Evolutionary conservation across 2,113 vertebrate species (phyloP), one percentile per base, ranked within the genome.

Genomic region (Embiotoca jacksoni): DNA sequence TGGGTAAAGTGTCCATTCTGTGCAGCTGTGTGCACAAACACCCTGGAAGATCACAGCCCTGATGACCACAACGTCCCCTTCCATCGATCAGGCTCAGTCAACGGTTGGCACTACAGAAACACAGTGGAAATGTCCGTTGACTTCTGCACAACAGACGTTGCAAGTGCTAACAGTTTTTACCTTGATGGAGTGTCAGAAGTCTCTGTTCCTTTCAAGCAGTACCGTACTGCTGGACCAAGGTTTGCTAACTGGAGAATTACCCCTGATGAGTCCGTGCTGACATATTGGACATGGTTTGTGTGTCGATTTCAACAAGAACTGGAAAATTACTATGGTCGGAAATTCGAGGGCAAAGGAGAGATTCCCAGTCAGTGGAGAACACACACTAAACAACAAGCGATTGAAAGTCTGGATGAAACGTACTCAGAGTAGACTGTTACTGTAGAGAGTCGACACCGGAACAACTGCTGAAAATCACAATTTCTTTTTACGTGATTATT

Each of bases 201-300:
- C 0, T 0, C 0, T 1, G 0, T 85, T n/a, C 79, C 74, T 0
- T 94, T 0, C 30, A 95, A 90, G 62, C 39, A 0, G 0, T 95
- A 96, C 15, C 50, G 32, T 4, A 0, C 30, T 0, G 94, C 90
- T 11, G 94, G 93, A 9, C 47, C 0, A 1, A 16, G 39, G 0
- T 88, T 10, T 65, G 89, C 63, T 16, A 70, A 0, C 0, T 95
- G 95, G 94, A 82, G 16, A 0, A 95, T 96, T 36, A 85, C 81
- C 1, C 14, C 94, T 2, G 94, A 95, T 50, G 0, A 41, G 6
- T 94, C 95, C 1, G 75, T 69, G 1, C 89, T 92, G 47, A 3
- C 0, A 0, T 95, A 95, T 36, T 95, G 95, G 96, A 95, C 92
- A 76, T 96, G 95, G 95, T 96, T 95, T 90, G 61, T 95, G 11